phyloP scores from a whole-genome alignment of 1,140 invertebrate species.

The Bicyclus anynana region DNA sequence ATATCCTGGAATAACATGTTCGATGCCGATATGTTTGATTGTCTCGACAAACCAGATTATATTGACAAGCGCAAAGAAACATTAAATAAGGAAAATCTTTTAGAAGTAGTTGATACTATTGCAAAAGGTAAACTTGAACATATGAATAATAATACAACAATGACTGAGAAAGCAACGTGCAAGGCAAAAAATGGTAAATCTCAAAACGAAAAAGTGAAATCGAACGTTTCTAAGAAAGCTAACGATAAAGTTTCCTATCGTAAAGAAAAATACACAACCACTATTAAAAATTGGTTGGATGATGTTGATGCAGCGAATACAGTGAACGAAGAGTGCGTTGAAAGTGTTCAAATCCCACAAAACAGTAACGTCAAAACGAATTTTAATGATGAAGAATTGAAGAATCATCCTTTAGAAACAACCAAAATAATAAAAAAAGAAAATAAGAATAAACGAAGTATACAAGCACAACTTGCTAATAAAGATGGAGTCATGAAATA shows the following conservation, averaged over 20 bases:
- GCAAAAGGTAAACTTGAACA: too few relatives aligned
- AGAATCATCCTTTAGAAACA: background rate
- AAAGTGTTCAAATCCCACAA: background rate
- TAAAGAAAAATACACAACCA: conserved; percentile 50
- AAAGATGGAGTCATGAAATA: conserved; percentile 60
- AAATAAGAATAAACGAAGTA: conserved; percentile 28
- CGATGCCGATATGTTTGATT: conserved; percentile 38
- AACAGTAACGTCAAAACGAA: background rate
- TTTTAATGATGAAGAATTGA: background rate
- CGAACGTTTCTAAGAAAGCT: conserved; percentile 8
- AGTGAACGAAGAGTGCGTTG: background rate
- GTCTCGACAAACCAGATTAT: background rate
- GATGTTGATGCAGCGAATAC: conserved; percentile 30
- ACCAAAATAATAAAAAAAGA: conserved; percentile 2
- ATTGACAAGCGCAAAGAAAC: background rate
- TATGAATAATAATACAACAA: too few relatives aligned
- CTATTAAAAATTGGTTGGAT: conserved; percentile 52
- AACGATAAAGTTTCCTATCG: conserved; percentile 27
- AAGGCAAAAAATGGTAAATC: background rate
- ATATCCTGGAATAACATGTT: conserved; percentile 51
- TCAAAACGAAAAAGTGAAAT: conserved; percentile 10
- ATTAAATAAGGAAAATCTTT: background rate
- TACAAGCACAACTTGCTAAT: conserved; percentile 53
- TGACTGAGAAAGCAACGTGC: too few relatives aligned
- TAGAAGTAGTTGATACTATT: background rate